Conservation (phyloP, 2,888 invertebrate genomes). For the Acleris laterana region DNA sequence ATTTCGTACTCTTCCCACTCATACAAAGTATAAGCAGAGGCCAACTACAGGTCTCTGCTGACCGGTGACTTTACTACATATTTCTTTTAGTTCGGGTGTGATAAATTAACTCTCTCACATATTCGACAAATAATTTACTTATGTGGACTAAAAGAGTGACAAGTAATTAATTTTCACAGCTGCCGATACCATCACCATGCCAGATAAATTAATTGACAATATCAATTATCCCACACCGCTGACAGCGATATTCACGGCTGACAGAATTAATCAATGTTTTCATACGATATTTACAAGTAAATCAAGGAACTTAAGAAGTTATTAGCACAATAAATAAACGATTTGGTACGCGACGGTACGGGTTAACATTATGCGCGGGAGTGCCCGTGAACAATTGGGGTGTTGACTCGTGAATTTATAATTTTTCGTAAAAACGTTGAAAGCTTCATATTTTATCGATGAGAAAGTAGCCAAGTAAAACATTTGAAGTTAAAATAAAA, state of each 20-base stretch:
- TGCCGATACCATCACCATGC: neutral
- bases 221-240: conserved; percentile 12
- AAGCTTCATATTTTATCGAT: no score
- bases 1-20: no score
- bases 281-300: neutral
- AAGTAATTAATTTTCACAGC: neutral
- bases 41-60: no score
- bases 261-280: conserved; percentile 15
- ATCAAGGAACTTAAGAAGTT: neutral
- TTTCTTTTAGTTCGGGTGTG: no score
- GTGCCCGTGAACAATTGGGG: conserved; percentile 1
- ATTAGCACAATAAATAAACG: conserved; percentile 17
- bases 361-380: neutral
- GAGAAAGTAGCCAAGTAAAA: no score
- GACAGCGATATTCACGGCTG: neutral
- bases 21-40: no score
- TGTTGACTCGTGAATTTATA: neutral
- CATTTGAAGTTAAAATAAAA: no score
- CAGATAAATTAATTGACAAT: conserved; percentile 2
- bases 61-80: no score
- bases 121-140: no score
- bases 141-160: no score
- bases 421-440: conserved; percentile 1
- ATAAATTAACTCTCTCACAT: no score
- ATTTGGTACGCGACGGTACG: conserved; percentile 23